Evolutionary conservation across 1,140 invertebrate genomes (phyloP).

Genomic region (Maconellicoccus hirsutus): DNA sequence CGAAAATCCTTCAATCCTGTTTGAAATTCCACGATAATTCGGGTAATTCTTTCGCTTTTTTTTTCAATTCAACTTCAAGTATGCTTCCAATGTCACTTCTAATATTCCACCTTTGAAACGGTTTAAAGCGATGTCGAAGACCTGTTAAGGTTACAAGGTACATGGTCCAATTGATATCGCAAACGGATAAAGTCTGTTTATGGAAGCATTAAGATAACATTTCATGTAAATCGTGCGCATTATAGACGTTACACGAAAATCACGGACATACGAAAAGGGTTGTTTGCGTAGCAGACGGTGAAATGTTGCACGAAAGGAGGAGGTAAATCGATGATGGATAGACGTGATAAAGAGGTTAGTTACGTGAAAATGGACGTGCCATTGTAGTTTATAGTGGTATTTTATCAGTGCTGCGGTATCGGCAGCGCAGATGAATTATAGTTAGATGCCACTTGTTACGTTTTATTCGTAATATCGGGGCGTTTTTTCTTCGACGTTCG

Average conservation of each 20-base stretch:
- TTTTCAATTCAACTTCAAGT: too few species aligned
- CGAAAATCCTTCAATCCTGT: too few species aligned
- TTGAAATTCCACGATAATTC: too few species aligned
- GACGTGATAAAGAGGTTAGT: conserved; percentile 19
- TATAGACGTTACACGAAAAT: background rate
- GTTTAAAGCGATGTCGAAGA: too few species aligned
- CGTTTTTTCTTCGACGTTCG: background rate
- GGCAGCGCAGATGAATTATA: conserved; percentile 1
- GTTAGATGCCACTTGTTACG: conserved; percentile 17
- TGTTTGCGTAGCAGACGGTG: background rate
- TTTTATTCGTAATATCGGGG: background rate
- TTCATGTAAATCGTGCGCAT: too few species aligned
- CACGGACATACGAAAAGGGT: background rate
- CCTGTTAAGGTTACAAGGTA: too few species aligned
- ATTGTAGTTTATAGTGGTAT: background rate
- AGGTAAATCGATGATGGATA: conserved; percentile 9
- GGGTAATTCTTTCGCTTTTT: too few species aligned
- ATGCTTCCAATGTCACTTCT: too few species aligned
- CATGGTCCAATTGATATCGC: too few species aligned
- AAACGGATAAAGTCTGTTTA: too few species aligned
- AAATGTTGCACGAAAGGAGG: background rate
- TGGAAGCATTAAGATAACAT: too few species aligned
- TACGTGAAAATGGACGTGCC: conserved; percentile 15
- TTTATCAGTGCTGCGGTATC: conserved; percentile 2
- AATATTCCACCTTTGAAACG: too few species aligned